phyloP scores from a whole-genome alignment of 2,113 vertebrate genomes.

The Arenaria interpres region DNA sequence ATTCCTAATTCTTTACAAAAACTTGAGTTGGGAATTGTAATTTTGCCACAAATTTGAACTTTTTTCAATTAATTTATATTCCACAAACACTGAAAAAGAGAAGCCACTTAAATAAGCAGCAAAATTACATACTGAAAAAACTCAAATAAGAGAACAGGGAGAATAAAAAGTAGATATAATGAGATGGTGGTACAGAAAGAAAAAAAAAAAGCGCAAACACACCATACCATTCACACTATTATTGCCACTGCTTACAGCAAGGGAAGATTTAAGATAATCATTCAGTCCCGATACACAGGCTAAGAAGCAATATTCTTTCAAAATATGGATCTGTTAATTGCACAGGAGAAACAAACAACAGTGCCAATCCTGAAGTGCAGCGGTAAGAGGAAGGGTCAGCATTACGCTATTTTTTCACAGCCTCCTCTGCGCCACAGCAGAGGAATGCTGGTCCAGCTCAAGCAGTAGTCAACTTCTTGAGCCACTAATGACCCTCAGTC shows the following conservation, averaged over 20 bases:
- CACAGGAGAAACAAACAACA: neutral
- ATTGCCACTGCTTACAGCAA: neutral
- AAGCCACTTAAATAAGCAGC: neutral
- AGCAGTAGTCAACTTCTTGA: neutral
- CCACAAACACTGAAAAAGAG: neutral
- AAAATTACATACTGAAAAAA: neutral
- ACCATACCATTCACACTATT: neutral
- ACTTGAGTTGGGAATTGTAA: neutral
- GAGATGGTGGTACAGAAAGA: neutral
- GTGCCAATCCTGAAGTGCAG: too few species aligned
- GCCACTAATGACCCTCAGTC: neutral
- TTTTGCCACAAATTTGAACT: neutral
- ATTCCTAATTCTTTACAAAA: neutral
- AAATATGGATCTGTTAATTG: neutral
- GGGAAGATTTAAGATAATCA: neutral
- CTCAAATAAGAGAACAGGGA: neutral
- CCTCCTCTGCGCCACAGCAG: neutral
- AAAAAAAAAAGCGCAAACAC: neutral
- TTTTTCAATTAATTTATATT: neutral
- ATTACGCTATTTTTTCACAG: rapidly evolving
- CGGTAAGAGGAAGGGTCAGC: neutral
- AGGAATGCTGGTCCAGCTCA: neutral
- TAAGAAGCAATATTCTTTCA: neutral
- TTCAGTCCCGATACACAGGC: neutral
- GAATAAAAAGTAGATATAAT: neutral